Evolutionary conservation across 2,113 vertebrate genomes (phyloP), one percentile per base, ranked within the genome.

Genomic region (Lethenteron reissneri): DNA sequence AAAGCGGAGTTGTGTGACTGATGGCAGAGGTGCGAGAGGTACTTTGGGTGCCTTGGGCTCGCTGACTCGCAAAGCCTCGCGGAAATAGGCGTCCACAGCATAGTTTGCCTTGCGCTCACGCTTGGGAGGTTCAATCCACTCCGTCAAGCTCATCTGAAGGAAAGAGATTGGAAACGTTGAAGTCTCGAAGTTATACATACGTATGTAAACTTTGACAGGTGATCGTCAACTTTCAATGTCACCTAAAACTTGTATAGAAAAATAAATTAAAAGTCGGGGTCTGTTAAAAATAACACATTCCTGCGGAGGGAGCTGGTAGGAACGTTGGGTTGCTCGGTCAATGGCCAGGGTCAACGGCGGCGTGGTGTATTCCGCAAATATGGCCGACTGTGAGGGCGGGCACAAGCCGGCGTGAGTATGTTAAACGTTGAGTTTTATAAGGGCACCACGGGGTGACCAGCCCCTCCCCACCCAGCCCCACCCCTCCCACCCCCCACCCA

Each of bases 21-120:
- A 25, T 10, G 15, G 56, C 2, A 41, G 10, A 19, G 3, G 13
- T 19, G 10, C 12, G 11, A 14, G 19, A 71, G 74, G 10, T 79
- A 97, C 94, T 85, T 99, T 99, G 70, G 94, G 94, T 72, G 89
- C 92, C 84, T 99, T 99, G 14, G 94, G 94, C 72, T 99, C 94
- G 75, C 94, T 99, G 78, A 99, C 92, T 64, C 92, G 83, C 73
- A 99, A 85, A 25, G 94, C 94, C 79, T 99, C 94, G 79, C 91
- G 84, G 79, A 97, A 99, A 76, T 99, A 99, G 1, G 94, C 94
- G 73, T 99, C 94, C 10, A 99, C 94, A 1, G 94, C 94, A 1
- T 99, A 99, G 75, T 97, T 99, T 58, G 94, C 94, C 83, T 99
- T 99, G 75, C 94, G 85, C 77, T 99, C 94, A 77, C 92, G 83